Evolutionary conservation across 2,113 vertebrate genomes (phyloP).

Genomic region (Scomber colias): DNA sequence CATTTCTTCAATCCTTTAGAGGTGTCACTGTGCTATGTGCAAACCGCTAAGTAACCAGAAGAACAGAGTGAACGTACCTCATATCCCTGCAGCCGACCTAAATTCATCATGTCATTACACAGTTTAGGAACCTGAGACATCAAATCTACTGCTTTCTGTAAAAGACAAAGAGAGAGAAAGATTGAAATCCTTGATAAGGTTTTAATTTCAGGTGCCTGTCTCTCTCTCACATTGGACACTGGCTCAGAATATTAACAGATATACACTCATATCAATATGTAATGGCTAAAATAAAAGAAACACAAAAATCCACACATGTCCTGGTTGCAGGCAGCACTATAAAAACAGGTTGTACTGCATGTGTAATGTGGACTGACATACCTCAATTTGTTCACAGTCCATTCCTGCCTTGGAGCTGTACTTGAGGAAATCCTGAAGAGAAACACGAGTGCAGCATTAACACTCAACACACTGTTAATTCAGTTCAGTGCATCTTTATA

Average conservation of each 20-base stretch:
- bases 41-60: neutral
- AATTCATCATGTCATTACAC: constrained; percentile 99
- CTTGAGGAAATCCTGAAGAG: constrained; percentile 93
- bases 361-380: constrained; percentile 56
- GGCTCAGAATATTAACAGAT: no score
- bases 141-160: constrained; percentile 90
- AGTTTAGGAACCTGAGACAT: constrained; percentile 99
- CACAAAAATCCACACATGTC: no score
- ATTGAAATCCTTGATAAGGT: neutral
- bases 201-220: neutral
- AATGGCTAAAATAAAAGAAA: no score
- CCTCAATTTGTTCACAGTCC: constrained; percentile 95
- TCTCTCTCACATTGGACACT: no score
- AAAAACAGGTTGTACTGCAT: neutral
- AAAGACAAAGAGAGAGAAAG: neutral
- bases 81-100: constrained; percentile 97
- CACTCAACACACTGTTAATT: neutral
- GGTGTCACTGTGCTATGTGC: no score
- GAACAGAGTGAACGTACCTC: constrained; percentile 85
- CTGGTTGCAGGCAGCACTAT: neutral
- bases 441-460: neutral
- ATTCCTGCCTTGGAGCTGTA: constrained; percentile 94
- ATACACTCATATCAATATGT: no score
- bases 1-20: no score
- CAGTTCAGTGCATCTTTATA: neutral